These are phyloP conservation scores for Azorinus chamasolen DNA, from an alignment of 2,888 invertebrate genomes.

Conservation along the genomic window DNA sequence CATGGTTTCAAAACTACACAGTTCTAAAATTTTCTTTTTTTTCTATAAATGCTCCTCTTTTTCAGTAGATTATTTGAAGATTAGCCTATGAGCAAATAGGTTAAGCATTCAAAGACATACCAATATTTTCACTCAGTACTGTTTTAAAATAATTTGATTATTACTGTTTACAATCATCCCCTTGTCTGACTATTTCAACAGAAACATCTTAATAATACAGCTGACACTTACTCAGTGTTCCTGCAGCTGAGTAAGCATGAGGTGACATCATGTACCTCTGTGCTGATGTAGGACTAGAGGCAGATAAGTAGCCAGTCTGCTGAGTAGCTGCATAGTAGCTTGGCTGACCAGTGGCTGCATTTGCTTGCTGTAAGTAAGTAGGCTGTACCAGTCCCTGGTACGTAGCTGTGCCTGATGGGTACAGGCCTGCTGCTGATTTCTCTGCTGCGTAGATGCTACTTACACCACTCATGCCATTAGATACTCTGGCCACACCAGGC, in stretches of 20 bases:
- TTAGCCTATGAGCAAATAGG: too few relatives aligned
- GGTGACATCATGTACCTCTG: slow-evolving; percentile 62
- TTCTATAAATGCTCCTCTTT: too few relatives aligned
- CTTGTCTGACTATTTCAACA: too few relatives aligned
- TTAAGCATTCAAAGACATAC: too few relatives aligned
- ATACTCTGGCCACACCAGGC: slow-evolving; percentile 45
- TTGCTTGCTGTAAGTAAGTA: slow-evolving; percentile 33
- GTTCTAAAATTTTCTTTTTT: too few relatives aligned
- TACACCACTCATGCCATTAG: slow-evolving; percentile 44
- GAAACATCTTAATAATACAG: too few relatives aligned
- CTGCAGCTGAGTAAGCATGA: slow-evolving; percentile 24
- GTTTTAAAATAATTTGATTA: too few relatives aligned
- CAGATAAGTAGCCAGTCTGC: slow-evolving; percentile 51
- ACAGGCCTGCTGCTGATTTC: slow-evolving; percentile 41
- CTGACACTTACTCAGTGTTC: neutral
- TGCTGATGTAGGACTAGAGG: slow-evolving; percentile 45
- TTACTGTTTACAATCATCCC: too few relatives aligned
- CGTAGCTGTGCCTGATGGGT: slow-evolving; percentile 34
- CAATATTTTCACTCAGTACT: too few relatives aligned
- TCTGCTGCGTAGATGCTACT: slow-evolving; percentile 50
- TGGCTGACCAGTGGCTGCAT: slow-evolving; percentile 21
- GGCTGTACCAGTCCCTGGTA: slow-evolving; percentile 49
- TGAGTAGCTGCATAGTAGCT: slow-evolving; percentile 33
- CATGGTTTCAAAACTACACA: too few relatives aligned
- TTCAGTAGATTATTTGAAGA: too few relatives aligned